phyloP scores from a whole-genome alignment of 2,888 invertebrate genomes.

The Ethmia dodecea region DNA sequence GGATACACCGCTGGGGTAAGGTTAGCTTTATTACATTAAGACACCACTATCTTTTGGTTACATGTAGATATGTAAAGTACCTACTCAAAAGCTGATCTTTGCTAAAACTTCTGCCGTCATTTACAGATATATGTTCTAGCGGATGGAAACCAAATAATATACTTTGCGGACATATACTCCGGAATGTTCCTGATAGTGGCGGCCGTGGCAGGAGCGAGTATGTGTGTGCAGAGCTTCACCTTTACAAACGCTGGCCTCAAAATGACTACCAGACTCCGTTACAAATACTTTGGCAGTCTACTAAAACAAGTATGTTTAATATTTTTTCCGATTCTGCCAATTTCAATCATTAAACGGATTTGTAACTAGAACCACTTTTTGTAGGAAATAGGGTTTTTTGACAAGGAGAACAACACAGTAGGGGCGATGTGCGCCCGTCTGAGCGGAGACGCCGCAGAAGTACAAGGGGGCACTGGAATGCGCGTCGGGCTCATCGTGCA shows the following conservation, averaged over 20 bases:
- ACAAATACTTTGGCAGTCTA: constrained; percentile 69
- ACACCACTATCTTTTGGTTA: too few relatives aligned
- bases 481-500: constrained; percentile 79
- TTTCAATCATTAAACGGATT: too few relatives aligned
- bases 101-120: too few relatives aligned
- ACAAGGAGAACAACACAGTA: constrained; percentile 77
- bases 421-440: constrained; percentile 80
- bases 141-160: constrained; percentile 73
- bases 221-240: constrained; percentile 82
- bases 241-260: constrained; percentile 87
- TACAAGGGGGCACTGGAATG: constrained; percentile 81
- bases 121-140: constrained; percentile 78
- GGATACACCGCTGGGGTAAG: constrained; percentile 81
- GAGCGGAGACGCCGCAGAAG: constrained; percentile 80
- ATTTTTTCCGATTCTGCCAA: constrained; percentile 2
- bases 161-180: constrained; percentile 79
- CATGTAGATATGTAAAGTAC: too few relatives aligned
- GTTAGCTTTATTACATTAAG: constrained; percentile 3
- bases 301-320: constrained; percentile 62
- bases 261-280: constrained; percentile 82
- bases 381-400: constrained; percentile 80
- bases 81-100: too few relatives aligned
- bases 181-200: constrained; percentile 82
- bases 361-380: constrained; percentile 14
- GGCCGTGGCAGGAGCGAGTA: constrained; percentile 80